Percentiles rank a stretch among this genome's conserved stretches.
Conservation (phyloP, 2,888 invertebrate genomes). For the Sphaerophoria rueppellii region DNA sequence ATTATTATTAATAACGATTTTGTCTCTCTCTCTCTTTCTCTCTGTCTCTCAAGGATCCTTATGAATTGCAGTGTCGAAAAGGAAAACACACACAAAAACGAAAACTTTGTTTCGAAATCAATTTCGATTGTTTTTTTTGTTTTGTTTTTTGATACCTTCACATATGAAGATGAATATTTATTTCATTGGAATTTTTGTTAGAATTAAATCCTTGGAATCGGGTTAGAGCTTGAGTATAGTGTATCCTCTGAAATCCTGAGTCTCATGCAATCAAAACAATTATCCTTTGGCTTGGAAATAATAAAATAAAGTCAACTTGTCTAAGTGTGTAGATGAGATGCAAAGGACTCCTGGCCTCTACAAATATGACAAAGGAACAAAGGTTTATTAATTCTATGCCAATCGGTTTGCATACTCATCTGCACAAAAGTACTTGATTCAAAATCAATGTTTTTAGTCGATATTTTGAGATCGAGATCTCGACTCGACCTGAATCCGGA, state of each 20-base stretch:
- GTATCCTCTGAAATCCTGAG: not conserved
- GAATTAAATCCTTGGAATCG: too few relatives aligned
- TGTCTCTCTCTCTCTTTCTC: not conserved
- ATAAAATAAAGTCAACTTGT: not conserved
- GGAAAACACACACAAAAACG: not conserved
- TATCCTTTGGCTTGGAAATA: slow-evolving; percentile 7
- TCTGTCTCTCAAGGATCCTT: not conserved
- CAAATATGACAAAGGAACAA: slow-evolving; percentile 46
- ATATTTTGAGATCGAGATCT: not conserved
- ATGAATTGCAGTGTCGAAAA: slow-evolving; percentile 10
- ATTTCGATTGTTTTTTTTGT: not conserved
- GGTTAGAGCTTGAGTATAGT: not conserved
- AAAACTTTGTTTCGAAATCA: slow-evolving; percentile 10
- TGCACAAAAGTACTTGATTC: slow-evolving; percentile 32
- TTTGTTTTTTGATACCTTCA: too few relatives aligned
- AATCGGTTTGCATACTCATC: slow-evolving; percentile 1
- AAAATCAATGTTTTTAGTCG: slow-evolving; percentile 36
- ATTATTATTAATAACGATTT: not conserved
- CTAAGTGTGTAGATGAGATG: not conserved
- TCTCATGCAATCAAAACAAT: slow-evolving; percentile 15
- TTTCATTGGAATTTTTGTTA: slow-evolving; percentile 10
- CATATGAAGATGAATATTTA: slow-evolving; percentile 26
- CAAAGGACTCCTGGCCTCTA: not conserved
- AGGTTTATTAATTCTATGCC: slow-evolving; percentile 48
- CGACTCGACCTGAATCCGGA: slow-evolving; percentile 23